Conservation (phyloP, 2,888 invertebrate genomes). For the Volucella bombylans region DNA sequence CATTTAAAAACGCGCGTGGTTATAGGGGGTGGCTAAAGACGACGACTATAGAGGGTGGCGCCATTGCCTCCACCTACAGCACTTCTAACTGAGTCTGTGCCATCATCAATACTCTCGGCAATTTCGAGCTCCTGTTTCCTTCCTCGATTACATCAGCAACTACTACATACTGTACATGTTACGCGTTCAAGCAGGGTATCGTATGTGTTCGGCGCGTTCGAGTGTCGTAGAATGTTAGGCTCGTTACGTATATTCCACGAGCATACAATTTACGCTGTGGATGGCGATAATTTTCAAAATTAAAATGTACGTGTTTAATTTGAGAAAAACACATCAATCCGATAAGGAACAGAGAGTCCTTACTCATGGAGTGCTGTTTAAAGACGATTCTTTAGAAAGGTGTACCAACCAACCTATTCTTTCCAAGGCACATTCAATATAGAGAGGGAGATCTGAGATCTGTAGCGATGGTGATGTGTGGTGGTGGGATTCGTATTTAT, state of each 20-base stretch:
- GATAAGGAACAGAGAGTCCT: constrained; percentile 56
- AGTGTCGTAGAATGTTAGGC: constrained; percentile 31
- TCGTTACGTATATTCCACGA: constrained; percentile 28
- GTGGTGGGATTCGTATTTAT: background rate
- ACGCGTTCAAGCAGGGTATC: background rate
- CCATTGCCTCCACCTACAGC: background rate
- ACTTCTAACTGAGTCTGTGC: background rate
- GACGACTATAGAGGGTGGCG: constrained; percentile 16
- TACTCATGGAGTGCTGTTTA: constrained; percentile 57
- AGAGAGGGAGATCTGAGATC: background rate
- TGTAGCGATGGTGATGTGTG: too few relatives aligned
- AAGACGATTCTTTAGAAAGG: constrained; percentile 68
- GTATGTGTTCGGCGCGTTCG: constrained; percentile 29
- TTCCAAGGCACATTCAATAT: constrained; percentile 7
- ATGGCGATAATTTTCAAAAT: constrained; percentile 74
- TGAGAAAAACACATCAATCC: constrained; percentile 74
- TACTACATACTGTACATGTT: constrained; percentile 13
- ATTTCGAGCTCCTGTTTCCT: constrained; percentile 63
- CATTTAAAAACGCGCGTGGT: constrained; percentile 57
- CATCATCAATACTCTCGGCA: constrained; percentile 67
- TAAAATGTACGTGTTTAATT: constrained; percentile 74
- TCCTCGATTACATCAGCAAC: constrained; percentile 66
- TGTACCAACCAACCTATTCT: constrained; percentile 38
- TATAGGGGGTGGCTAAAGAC: too few relatives aligned
- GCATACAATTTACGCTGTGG: constrained; percentile 68